These are phyloP conservation scores for Alces alces DNA, from an alignment of 2,113 vertebrate genomes.

Conservation along the genomic window DNA sequence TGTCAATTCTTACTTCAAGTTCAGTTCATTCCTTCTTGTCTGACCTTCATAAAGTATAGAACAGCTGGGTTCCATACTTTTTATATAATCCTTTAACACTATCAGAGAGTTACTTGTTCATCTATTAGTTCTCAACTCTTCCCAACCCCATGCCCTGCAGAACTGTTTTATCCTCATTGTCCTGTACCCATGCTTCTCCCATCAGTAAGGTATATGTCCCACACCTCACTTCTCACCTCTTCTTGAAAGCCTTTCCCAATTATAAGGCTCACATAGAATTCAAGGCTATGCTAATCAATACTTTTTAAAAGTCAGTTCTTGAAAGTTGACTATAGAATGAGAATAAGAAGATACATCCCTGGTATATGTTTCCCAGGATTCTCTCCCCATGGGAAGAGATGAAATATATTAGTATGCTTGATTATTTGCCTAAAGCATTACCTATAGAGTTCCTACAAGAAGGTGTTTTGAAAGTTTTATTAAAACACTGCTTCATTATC, in stretches of 20 bases:
- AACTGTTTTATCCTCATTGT: neutral
- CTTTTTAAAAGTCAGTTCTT: neutral
- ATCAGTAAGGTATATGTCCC: neutral
- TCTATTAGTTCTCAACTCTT: neutral
- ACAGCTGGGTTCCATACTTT: slow-evolving; percentile 47
- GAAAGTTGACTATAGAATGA: neutral
- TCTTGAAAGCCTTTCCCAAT: neutral
- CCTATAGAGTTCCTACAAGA: neutral
- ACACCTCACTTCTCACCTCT: neutral
- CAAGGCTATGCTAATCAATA: neutral
- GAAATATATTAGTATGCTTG: neutral
- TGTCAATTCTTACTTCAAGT: slow-evolving; percentile 58
- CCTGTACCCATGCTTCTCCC: neutral
- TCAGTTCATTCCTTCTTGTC: slow-evolving; percentile 20
- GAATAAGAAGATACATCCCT: neutral
- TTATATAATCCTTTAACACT: neutral
- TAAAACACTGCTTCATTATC: neutral
- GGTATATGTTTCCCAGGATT: neutral
- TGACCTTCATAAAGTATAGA: slow-evolving; percentile 15
- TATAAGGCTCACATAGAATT: neutral
- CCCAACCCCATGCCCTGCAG: neutral
- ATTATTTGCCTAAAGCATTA: neutral
- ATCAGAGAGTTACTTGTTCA: slow-evolving; percentile 37
- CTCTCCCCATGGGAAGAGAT: neutral
- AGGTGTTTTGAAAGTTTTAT: neutral